Conservation (phyloP, 2,113 vertebrate genomes). For the Microcebus tavaratra region DNA sequence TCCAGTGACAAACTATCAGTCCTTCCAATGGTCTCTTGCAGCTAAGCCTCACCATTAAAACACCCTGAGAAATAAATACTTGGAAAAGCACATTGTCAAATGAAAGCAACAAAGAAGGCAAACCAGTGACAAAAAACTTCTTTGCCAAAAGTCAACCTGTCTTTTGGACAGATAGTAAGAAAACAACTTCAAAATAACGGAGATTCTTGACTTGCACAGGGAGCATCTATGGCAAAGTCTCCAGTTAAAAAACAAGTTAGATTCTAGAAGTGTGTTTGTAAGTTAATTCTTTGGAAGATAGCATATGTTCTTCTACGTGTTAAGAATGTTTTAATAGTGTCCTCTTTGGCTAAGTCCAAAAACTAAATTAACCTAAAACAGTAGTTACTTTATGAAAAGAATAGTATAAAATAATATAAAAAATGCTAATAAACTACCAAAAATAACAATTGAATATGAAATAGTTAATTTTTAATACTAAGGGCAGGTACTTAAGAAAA, state of each 20-base stretch:
- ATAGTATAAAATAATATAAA: background rate
- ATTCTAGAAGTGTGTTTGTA: background rate
- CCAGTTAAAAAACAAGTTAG: background rate
- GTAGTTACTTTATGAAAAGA: background rate
- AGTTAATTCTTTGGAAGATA: background rate
- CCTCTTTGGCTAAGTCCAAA: background rate
- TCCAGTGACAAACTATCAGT: background rate
- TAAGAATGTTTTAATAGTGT: conserved; percentile 14
- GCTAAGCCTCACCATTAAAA: background rate
- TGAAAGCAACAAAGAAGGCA: background rate
- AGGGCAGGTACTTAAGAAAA: background rate
- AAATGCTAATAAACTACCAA: background rate
- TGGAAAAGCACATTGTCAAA: background rate
- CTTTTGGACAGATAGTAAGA: background rate
- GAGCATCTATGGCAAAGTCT: background rate
- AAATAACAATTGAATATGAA: background rate
- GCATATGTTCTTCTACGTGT: background rate
- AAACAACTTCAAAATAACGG: background rate
- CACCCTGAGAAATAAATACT: background rate
- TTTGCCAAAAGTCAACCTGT: background rate
- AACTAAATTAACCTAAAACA: background rate
- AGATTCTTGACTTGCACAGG: background rate
- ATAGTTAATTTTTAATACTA: conserved; percentile 13
- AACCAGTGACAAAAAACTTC: background rate
- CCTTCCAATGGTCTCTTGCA: background rate